These are phyloP conservation scores for Alviniconcha strummeri DNA, from an alignment of 2,888 invertebrate genomes.

Conservation along the genomic window DNA sequence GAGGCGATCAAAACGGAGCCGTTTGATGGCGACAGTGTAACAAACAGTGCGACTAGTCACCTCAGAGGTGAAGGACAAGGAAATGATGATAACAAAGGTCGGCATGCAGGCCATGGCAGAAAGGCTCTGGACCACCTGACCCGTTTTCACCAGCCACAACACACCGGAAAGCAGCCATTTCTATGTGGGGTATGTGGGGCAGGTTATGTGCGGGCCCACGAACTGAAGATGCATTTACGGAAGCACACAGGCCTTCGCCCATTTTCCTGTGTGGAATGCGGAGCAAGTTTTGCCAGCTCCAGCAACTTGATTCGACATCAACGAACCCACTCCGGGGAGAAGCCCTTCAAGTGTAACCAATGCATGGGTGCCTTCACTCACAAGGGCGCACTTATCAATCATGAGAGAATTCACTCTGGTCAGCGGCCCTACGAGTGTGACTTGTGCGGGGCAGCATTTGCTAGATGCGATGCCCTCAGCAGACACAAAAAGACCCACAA, in stretches of 20 bases:
- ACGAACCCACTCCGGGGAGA: constrained; percentile 19
- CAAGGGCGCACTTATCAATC: constrained; percentile 16
- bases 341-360: constrained; percentile 17
- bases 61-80: too few relatives aligned
- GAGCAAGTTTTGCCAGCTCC: constrained; percentile 17
- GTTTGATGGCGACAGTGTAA: neutral
- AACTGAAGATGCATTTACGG: constrained; percentile 12
- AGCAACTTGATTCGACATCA: constrained; percentile 27
- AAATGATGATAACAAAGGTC: neutral
- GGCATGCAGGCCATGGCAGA: too few relatives aligned
- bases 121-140: too few relatives aligned
- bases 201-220: neutral
- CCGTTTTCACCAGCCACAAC: neutral
- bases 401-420: constrained; percentile 19
- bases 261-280: constrained; percentile 5
- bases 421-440: constrained; percentile 12
- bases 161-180: neutral
- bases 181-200: constrained; percentile 14
- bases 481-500: constrained; percentile 22
- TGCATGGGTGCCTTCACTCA: constrained; percentile 19
- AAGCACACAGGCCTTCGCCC: constrained; percentile 8
- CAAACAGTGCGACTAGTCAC: too few relatives aligned
- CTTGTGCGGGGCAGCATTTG: constrained; percentile 18
- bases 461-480: constrained; percentile 6
- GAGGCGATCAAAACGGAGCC: neutral